Evolutionary conservation across 2,113 vertebrate genomes (phyloP).

Genomic region (Lampris megalopsis): DNA sequence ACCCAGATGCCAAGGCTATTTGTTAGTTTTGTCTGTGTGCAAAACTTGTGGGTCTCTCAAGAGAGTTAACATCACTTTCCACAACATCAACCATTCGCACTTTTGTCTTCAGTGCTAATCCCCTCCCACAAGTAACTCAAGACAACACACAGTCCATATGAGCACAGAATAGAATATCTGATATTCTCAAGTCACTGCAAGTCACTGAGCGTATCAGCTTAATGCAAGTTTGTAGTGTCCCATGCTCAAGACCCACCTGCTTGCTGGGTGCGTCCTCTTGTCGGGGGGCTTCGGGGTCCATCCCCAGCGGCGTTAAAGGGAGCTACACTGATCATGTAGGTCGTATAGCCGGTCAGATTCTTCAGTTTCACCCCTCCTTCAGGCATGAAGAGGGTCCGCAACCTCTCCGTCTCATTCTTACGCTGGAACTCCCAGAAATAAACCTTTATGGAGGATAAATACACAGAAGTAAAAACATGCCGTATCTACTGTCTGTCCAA

Average conservation of each 20-base stretch:
- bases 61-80: too few species aligned
- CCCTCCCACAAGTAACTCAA: too few species aligned
- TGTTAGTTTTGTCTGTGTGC: too few species aligned
- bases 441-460: constrained; percentile 80
- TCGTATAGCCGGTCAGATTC: constrained; percentile 95
- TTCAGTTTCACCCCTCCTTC: constrained; percentile 92
- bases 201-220: not conserved
- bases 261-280: constrained; percentile 91
- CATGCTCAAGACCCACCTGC: constrained; percentile 82
- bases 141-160: too few species aligned
- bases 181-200: too few species aligned
- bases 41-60: too few species aligned
- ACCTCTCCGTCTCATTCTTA: constrained; percentile 85
- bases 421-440: constrained; percentile 93
- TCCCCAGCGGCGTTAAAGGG: constrained; percentile 96
- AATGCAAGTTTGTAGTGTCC: not conserved
- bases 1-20: too few species aligned
- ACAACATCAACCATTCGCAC: too few species aligned
- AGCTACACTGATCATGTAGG: constrained; percentile 92
- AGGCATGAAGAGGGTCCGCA: constrained; percentile 93
- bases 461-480: constrained; percentile 27
- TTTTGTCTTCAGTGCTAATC: too few species aligned
- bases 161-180: too few species aligned
- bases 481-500: not conserved
- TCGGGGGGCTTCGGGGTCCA: constrained; percentile 88